Percentiles rank a stretch among this genome's conserved stretches.
These are phyloP conservation scores for Tichodroma muraria DNA, from an alignment of 2,113 vertebrate species.

Conservation along the genomic window DNA sequence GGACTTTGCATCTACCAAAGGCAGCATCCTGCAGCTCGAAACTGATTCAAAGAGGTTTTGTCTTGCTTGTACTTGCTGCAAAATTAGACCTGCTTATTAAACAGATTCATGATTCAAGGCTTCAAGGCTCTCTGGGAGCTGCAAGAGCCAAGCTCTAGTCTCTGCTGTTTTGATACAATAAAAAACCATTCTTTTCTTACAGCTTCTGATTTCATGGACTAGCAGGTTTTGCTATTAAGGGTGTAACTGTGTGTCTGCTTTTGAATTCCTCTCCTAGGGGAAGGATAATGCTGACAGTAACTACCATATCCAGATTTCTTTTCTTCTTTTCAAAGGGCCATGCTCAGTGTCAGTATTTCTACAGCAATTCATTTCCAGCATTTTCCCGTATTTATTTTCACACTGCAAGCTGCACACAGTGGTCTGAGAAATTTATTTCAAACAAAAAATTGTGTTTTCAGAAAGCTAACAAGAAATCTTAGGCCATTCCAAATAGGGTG, in stretches of 20 bases:
- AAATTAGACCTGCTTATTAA: constrained; percentile 12
- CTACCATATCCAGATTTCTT: constrained; percentile 20
- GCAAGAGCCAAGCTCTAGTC: not conserved
- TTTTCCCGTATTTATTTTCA: constrained; percentile 9
- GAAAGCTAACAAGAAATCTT: not conserved
- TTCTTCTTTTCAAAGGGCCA: not conserved
- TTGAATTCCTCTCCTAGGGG: not conserved
- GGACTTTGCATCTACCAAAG: not conserved
- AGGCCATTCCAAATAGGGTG: not conserved
- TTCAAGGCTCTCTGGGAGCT: not conserved
- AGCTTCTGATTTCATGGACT: constrained; percentile 23
- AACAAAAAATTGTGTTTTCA: not conserved
- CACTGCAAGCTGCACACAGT: not conserved
- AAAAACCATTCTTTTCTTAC: not conserved
- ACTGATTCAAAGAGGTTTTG: not conserved
- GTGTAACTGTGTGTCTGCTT: not conserved
- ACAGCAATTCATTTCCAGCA: not conserved
- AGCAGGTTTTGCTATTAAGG: not conserved
- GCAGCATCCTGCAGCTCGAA: not conserved
- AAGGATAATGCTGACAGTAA: constrained; percentile 25
- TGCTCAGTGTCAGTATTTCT: not conserved
- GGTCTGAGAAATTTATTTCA: not conserved
- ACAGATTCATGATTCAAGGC: not conserved
- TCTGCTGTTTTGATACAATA: not conserved
- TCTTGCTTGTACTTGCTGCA: not conserved